These are phyloP conservation scores for Tribolium castaneum DNA, from an alignment of 1,140 invertebrate genomes.

Conservation along the genomic window DNA sequence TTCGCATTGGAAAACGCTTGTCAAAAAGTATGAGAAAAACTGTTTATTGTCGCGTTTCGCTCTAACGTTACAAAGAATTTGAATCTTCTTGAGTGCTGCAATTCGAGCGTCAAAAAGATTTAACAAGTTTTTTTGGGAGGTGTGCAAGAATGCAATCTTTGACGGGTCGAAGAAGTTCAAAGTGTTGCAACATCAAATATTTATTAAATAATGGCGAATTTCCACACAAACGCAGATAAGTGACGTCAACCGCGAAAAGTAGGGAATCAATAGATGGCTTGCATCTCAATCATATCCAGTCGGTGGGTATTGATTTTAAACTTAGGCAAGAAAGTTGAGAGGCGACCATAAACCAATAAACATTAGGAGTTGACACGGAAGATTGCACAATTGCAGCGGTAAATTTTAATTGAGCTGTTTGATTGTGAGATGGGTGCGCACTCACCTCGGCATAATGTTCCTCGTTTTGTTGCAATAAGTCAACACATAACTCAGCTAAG, in stretches of 20 bases:
- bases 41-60: not conserved
- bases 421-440: conserved; percentile 29
- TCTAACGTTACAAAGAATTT: not conserved
- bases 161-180: no score
- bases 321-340: not conserved
- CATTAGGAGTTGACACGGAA: not conserved
- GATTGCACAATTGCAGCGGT: not conserved
- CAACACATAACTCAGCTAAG: conserved; percentile 97
- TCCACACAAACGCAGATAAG: not conserved
- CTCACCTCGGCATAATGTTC: conserved; percentile 99
- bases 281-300: not conserved
- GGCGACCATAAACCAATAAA: not conserved
- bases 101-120: conserved; percentile 2
- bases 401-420: not conserved
- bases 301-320: not conserved
- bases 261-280: not conserved
- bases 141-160: not conserved
- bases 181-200: no score
- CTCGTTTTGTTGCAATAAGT: conserved; percentile 98
- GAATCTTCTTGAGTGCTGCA: conserved; percentile 2
- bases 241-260: not conserved
- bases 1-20: no score
- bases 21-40: conserved; percentile 7
- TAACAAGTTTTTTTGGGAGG: not conserved
- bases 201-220: not conserved